phyloP scores from a whole-genome alignment of 2,888 invertebrate genomes.

The Brachyptera putata region DNA sequence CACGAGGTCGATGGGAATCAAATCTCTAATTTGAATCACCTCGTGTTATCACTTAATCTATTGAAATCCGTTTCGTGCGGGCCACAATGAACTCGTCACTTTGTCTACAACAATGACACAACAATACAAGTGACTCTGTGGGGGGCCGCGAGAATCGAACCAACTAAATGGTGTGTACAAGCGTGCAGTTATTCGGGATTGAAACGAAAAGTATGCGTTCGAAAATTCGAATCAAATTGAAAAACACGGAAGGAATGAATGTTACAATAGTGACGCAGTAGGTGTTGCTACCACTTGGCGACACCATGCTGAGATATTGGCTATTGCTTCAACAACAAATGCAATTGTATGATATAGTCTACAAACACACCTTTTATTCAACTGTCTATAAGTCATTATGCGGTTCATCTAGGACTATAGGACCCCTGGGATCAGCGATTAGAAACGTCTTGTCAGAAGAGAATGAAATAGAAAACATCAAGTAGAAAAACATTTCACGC shows the following conservation, averaged over 20 bases:
- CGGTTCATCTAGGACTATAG: constrained; percentile 5
- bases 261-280: constrained; percentile 11
- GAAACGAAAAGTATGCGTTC: neutral
- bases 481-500: no score
- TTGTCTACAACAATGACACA: constrained; percentile 3
- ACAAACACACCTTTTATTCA: constrained; percentile 12
- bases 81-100: neutral
- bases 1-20: no score
- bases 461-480: no score
- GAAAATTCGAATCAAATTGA: neutral
- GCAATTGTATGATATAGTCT: neutral
- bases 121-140: neutral
- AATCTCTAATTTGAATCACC: no score
- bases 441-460: no score
- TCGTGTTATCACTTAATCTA: constrained; percentile 13
- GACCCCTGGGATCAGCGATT: neutral
- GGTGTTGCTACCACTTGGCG: constrained; percentile 15
- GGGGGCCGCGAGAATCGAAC: neutral
- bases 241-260: constrained; percentile 1
- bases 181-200: no score
- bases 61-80: neutral
- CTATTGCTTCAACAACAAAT: neutral
- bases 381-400: constrained; percentile 10
- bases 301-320: constrained; percentile 2
- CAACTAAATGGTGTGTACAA: constrained; percentile 3